Percentiles rank a stretch among this genome's conserved stretches.
Conservation (phyloP, 2,888 invertebrate genomes). For the Patella caerulea region DNA sequence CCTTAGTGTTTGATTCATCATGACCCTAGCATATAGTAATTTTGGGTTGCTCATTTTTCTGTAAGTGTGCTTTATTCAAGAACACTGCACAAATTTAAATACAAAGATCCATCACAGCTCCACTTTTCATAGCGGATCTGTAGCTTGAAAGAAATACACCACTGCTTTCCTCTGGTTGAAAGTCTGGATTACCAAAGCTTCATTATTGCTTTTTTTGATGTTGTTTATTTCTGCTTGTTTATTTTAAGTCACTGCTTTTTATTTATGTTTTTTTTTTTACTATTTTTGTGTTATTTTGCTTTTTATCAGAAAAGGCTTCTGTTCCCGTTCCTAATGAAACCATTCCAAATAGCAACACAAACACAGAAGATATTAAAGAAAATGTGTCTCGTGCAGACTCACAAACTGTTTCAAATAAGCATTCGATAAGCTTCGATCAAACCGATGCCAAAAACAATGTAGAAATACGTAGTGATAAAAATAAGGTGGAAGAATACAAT, state of each 20-base stretch:
- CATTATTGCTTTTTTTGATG: background rate
- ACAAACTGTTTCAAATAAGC: too few relatives aligned
- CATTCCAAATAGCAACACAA: background rate
- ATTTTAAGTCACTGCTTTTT: background rate
- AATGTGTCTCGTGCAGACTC: background rate
- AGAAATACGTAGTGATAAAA: background rate
- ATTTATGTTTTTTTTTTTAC: constrained; percentile 3
- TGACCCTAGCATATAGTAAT: too few relatives aligned
- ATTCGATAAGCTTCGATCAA: too few relatives aligned
- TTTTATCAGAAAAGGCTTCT: constrained; percentile 8
- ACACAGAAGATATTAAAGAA: constrained; percentile 2
- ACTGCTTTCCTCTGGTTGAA: too few relatives aligned
- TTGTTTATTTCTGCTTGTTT: background rate
- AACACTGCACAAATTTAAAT: too few relatives aligned
- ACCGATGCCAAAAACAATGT: too few relatives aligned
- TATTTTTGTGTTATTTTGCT: background rate
- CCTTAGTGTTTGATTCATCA: too few relatives aligned
- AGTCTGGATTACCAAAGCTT: background rate
- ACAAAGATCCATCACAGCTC: too few relatives aligned
- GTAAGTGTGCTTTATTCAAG: too few relatives aligned
- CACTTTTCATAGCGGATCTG: too few relatives aligned
- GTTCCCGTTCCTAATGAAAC: background rate
- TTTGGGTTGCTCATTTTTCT: too few relatives aligned
- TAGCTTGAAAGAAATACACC: too few relatives aligned
- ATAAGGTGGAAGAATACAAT: background rate